A percentile compares a stretch with the other conserved stretches of the same genome.
Conservation (phyloP, 1,140 invertebrate species). For the Ips nitidus region DNA sequence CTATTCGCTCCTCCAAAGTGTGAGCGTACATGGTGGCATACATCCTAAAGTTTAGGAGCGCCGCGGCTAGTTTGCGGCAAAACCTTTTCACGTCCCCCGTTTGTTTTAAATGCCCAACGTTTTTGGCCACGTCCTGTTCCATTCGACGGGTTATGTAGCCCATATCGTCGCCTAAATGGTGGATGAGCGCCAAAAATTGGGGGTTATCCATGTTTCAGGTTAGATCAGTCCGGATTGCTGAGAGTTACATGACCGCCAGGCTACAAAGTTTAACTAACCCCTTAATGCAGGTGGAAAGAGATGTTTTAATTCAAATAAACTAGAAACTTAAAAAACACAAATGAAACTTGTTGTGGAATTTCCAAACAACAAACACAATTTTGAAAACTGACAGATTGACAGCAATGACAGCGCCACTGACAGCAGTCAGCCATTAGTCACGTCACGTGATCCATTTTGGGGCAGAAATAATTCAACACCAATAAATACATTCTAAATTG, state of each 20-base stretch:
- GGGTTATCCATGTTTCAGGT: background rate
- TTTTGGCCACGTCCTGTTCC: background rate
- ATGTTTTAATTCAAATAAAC: too few relatives aligned
- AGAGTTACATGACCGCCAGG: background rate
- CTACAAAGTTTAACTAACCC: background rate
- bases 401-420: too few relatives aligned
- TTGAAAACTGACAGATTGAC: too few relatives aligned
- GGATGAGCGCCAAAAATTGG: background rate
- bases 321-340: too few relatives aligned
- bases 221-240: too few relatives aligned
- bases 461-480: too few relatives aligned
- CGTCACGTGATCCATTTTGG: too few relatives aligned
- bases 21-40: background rate
- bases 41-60: background rate
- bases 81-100: background rate
- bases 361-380: too few relatives aligned
- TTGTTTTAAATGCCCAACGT: background rate
- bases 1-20: constrained; percentile 1
- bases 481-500: too few relatives aligned
- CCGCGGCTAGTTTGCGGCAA: background rate
- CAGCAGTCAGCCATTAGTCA: too few relatives aligned
- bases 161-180: constrained; percentile 2
- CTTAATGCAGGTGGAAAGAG: too few relatives aligned
- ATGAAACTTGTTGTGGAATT: too few relatives aligned
- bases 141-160: background rate